Evolutionary conservation across 1,140 invertebrate genomes (phyloP).

Genomic region (Trichoplusia ni): DNA sequence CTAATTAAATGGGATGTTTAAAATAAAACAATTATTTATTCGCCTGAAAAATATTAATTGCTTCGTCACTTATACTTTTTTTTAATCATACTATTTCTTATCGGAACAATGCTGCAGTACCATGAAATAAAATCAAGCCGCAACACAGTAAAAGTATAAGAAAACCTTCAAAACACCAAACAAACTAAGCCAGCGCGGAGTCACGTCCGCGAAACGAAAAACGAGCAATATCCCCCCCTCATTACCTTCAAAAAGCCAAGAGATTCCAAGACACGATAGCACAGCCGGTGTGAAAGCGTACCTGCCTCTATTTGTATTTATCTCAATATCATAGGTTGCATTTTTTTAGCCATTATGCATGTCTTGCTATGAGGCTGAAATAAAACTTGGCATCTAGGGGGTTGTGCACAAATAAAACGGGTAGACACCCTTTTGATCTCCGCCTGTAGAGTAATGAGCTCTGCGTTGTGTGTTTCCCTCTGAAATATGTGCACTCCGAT

Average conservation of each 20-base stretch:
- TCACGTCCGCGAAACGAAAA: constrained; percentile 21
- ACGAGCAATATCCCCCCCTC: constrained; percentile 20
- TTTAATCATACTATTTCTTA: too few species aligned
- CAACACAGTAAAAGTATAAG: too few species aligned
- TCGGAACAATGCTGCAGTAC: too few species aligned
- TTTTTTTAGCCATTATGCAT: constrained; percentile 29
- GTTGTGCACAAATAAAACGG: constrained; percentile 17
- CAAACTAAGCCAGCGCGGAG: background rate
- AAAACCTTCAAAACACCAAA: background rate
- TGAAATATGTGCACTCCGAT: constrained; percentile 16
- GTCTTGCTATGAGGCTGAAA: constrained; percentile 23
- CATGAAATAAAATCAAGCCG: too few species aligned
- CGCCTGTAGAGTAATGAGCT: constrained; percentile 19
- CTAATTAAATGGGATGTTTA: too few species aligned
- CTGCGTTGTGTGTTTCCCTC: background rate
- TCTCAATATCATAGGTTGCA: constrained; percentile 5
- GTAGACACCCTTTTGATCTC: constrained; percentile 26
- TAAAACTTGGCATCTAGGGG: constrained; percentile 9
- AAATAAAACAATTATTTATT: too few species aligned
- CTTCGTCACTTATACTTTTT: too few species aligned
- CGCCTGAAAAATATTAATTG: too few species aligned
- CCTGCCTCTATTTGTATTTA: background rate
- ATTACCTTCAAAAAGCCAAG: constrained; percentile 23
- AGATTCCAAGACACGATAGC: constrained; percentile 22
- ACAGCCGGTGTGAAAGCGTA: background rate